Evolutionary conservation across 2,888 invertebrate genomes (phyloP), one percentile per base, ranked within the genome.

Genomic region (Colostygia pectinataria): DNA sequence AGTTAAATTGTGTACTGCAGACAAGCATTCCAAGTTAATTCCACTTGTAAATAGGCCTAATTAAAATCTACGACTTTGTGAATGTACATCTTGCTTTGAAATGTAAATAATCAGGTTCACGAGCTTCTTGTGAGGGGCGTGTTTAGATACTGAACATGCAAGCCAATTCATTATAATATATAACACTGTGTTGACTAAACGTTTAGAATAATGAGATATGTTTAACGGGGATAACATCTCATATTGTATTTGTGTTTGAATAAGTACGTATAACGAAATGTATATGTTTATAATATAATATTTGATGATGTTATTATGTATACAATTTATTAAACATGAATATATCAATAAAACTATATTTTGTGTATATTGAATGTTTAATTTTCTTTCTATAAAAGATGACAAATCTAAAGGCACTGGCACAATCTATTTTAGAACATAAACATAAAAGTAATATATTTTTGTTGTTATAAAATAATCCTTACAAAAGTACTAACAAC

Each of bases 261-360:
- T 85, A 85, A 86, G 87, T 84, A 87, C 86, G 85, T 88, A 83
- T 89, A 89, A 89, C 87, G 86, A 86, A 88, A 89, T 87, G 87
- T 88, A 88, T 89, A 90, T 90, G 89, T 90, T 89, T 89, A 83
- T 89, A 88, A 90, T 89, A 88, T 88, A 89, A 88, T 88, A 88
- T 88, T 89, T 88, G 88, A 89, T 86, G 88, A 89, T 88, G 88
- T 89, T 90, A 90, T 89, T 90, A 90, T 89, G 87, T 90, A 90
- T 90, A 90, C 89, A 90, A 88, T 90, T 89, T 90, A 90, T 90
- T 90, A 90, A 90, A 90, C 88, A 88, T 90, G 87, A 78, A 88
- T 89, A 89, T 89, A 90, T 89, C 89, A 90, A 91, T 90, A 90
- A 90, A 90, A 91, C 89, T 91, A 91, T 91, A 90, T 91, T 91